Percentiles rank a stretch among this genome's conserved stretches.
phyloP scores from a whole-genome alignment of 2,888 invertebrate genomes.

The Heliconius hortense region DNA sequence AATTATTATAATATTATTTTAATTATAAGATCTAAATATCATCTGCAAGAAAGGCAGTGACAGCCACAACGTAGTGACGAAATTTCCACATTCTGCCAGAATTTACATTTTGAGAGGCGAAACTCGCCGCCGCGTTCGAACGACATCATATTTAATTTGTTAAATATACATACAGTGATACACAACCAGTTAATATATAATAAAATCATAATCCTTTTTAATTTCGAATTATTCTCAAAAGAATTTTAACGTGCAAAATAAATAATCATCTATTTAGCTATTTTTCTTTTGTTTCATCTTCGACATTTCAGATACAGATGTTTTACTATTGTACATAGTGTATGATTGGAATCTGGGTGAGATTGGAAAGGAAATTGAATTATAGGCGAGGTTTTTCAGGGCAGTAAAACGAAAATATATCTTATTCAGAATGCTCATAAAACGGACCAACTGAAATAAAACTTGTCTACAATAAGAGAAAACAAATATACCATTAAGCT shows the following conservation, averaged over 20 bases:
- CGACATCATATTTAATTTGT: too few species aligned
- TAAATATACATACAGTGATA: too few species aligned
- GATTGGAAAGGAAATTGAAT: slow-evolving; percentile 32
- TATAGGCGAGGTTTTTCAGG: slow-evolving; percentile 25
- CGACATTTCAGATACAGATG: background rate
- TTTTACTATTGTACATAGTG: background rate
- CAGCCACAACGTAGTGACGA: too few species aligned
- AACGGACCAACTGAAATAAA: slow-evolving; percentile 28
- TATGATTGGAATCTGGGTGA: slow-evolving; percentile 26
- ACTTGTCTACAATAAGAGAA: slow-evolving; percentile 10
- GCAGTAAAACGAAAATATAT: slow-evolving; percentile 28
- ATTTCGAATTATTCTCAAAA: too few species aligned
- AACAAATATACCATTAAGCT: background rate
- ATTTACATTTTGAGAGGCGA: too few species aligned
- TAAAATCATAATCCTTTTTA: too few species aligned
- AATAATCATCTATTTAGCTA: background rate
- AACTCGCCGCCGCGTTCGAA: too few species aligned
- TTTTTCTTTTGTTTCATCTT: background rate
- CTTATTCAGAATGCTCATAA: slow-evolving; percentile 25
- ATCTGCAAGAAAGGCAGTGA: too few species aligned
- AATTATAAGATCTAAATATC: too few species aligned
- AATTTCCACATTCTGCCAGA: too few species aligned
- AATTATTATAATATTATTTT: too few species aligned
- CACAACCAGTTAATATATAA: too few species aligned
- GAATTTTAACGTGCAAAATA: background rate